Base-by-base conservation (phyloP, 2,888 invertebrate genomes). In the Terebella lapidaria region DNA sequence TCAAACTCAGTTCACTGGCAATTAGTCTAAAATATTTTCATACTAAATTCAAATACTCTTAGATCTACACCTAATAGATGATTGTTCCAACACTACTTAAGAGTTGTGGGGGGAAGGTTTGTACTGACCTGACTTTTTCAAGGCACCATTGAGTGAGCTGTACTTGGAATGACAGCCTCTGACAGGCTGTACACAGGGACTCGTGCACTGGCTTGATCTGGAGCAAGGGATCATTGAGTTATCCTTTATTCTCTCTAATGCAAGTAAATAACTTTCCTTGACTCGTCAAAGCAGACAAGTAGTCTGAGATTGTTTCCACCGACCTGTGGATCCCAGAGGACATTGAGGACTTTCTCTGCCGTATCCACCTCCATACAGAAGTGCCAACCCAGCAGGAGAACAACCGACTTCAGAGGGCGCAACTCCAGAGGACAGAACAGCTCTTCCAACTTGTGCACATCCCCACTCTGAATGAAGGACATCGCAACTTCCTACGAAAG, bases 71-170 rank as follows among this genome's bases (percentile, higher is more conserved):
- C n/a, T n/a, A n/a, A n/a, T n/a, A n/a, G n/a, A n/a, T n/a, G n/a
- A n/a, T n/a, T n/a, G n/a, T n/a, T n/a, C n/a, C n/a, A n/a, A n/a
- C n/a, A n/a, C n/a, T n/a, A n/a, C n/a, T n/a, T n/a, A n/a, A n/a
- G n/a, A n/a, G n/a, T n/a, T n/a, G n/a, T n/a, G n/a, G n/a, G n/a
- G n/a, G n/a, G n/a, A n/a, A n/a, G n/a, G n/a, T 22, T 22, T 5
- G 49, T 49, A 66, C 72, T 20, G 62, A 76, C 76, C 68, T 73
- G 42, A 74, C 71, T 64, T 71, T 71, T 27, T 75, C 74, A 27
- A 76, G 56, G 59, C 76, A 76, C 76, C 76, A 76, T 52, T 74
- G 71, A 53, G 75, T 74, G 18, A 76, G 67, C 56, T 74, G 72
- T 46, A 76, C 70, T 59, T 76, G 74, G 5, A n/a, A 35, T 35